Conservation (phyloP, 2,888 invertebrate genomes). For the Adineta ricciae region DNA sequence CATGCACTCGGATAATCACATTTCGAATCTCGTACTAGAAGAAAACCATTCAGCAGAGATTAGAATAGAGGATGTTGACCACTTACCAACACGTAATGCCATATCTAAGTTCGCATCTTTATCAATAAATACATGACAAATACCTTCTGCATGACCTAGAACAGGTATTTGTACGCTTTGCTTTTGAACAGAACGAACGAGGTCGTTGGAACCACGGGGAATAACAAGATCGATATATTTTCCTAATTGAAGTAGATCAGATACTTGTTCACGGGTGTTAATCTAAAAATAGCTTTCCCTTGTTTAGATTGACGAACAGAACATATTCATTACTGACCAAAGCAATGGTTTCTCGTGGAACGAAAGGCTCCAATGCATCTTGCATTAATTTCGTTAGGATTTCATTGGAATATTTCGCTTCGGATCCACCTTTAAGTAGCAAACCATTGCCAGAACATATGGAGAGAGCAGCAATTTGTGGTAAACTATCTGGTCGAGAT, state of each 20-base stretch:
- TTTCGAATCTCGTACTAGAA: slow-evolving; percentile 77
- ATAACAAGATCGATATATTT: slow-evolving; percentile 92
- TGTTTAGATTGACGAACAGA: too few relatives aligned
- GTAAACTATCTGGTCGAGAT: slow-evolving; percentile 89
- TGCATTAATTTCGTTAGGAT: slow-evolving; percentile 81
- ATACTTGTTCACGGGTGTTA: slow-evolving; percentile 87
- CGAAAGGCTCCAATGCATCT: slow-evolving; percentile 71
- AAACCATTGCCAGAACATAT: slow-evolving; percentile 93
- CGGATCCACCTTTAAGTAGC: slow-evolving; percentile 88
- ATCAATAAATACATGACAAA: slow-evolving; percentile 95
- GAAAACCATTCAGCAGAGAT: slow-evolving; percentile 41
- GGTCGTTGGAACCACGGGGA: slow-evolving; percentile 86
- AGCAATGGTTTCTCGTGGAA: slow-evolving; percentile 60
- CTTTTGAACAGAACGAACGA: slow-evolving; percentile 60
- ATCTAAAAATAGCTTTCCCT: slow-evolving; percentile 55
- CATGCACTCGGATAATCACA: slow-evolving; percentile 98
- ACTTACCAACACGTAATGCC: slow-evolving; percentile 66
- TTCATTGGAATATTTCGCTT: slow-evolving; percentile 81
- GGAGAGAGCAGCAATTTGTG: slow-evolving; percentile 78
- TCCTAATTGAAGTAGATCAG: slow-evolving; percentile 75
- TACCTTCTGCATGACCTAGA: slow-evolving; percentile 91
- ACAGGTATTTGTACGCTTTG: slow-evolving; percentile 79
- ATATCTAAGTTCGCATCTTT: slow-evolving; percentile 73
- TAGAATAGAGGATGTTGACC: too few relatives aligned
- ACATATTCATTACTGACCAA: slow-evolving; percentile 55